phyloP scores from a whole-genome alignment of 1,140 invertebrate species.

The Lycorma delicatula region DNA sequence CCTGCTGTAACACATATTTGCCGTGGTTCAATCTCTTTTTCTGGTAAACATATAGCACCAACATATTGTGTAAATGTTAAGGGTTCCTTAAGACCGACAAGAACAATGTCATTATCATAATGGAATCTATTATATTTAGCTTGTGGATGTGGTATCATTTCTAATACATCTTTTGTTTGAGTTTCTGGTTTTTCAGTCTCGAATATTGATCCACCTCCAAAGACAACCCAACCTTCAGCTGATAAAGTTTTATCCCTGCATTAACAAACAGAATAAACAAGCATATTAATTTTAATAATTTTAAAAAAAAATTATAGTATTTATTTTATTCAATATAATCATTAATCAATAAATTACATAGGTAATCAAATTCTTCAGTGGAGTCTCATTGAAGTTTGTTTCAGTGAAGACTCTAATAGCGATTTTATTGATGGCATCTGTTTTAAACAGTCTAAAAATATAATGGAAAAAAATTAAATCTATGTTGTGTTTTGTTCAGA shows the following conservation, averaged over 20 bases:
- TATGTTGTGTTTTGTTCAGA: no score
- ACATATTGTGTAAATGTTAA: constrained; percentile 44
- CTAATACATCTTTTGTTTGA: constrained; percentile 35
- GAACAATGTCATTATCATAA: constrained; percentile 48
- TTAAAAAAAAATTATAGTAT: no score
- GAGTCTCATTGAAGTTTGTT: no score
- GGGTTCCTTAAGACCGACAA: constrained; percentile 45
- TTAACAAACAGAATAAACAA: no score
- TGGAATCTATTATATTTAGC: constrained; percentile 51
- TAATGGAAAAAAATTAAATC: no score
- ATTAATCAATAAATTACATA: no score
- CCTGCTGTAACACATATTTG: constrained; percentile 51
- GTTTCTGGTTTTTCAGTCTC: constrained; percentile 29
- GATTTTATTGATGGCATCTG: no score
- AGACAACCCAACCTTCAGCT: constrained; percentile 37
- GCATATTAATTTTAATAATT: no score
- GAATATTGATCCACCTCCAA: constrained; percentile 39
- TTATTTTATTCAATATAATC: no score
- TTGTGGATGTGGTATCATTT: constrained; percentile 49
- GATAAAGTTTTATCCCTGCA: constrained; percentile 32
- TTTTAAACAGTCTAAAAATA: no score
- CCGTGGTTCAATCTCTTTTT: constrained; percentile 36
- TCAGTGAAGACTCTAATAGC: no score
- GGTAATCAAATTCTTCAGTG: no score
- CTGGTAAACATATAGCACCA: constrained; percentile 46